phyloP scores from a whole-genome alignment of 2,888 invertebrate species.

The Lypha dubia region DNA sequence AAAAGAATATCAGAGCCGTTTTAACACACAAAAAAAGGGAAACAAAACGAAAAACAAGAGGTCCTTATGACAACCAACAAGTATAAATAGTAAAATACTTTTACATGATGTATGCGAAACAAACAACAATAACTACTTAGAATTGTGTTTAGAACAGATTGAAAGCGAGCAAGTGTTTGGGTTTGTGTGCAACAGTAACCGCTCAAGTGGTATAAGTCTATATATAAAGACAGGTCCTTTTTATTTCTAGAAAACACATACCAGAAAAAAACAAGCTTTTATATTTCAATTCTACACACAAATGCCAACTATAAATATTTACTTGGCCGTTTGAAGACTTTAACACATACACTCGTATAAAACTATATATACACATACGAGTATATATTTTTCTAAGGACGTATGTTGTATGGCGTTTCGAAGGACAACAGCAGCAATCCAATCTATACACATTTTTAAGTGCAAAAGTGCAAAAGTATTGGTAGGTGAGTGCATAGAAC shows the following conservation, averaged over 20 bases:
- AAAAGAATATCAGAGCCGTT: background rate
- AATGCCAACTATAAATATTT: constrained; percentile 65
- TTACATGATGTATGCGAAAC: constrained; percentile 11
- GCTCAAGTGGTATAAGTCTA: constrained; percentile 55
- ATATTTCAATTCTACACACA: constrained; percentile 47
- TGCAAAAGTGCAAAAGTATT: constrained; percentile 8
- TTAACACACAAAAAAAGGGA: too few relatives aligned
- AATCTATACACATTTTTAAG: background rate
- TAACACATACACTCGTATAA: background rate
- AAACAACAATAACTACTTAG: constrained; percentile 23
- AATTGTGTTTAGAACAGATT: background rate
- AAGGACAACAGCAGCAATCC: constrained; percentile 50
- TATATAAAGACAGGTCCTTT: constrained; percentile 44
- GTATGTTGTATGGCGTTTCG: background rate
- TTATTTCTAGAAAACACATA: constrained; percentile 3
- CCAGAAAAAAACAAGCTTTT: constrained; percentile 34
- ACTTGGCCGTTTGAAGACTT: constrained; percentile 47
- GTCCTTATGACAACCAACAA: constrained; percentile 57
- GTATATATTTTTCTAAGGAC: constrained; percentile 35
- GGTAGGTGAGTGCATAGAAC: constrained; percentile 4
- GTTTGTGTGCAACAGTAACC: constrained; percentile 36
- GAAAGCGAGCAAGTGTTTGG: background rate
- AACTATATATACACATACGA: background rate
- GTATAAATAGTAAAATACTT: constrained; percentile 55
- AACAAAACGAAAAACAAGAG: background rate